A percentile compares a stretch with the other conserved stretches of the same genome.
Evolutionary conservation across 2,888 invertebrate genomes (phyloP).

Genomic region (Augochlorella aurata): DNA sequence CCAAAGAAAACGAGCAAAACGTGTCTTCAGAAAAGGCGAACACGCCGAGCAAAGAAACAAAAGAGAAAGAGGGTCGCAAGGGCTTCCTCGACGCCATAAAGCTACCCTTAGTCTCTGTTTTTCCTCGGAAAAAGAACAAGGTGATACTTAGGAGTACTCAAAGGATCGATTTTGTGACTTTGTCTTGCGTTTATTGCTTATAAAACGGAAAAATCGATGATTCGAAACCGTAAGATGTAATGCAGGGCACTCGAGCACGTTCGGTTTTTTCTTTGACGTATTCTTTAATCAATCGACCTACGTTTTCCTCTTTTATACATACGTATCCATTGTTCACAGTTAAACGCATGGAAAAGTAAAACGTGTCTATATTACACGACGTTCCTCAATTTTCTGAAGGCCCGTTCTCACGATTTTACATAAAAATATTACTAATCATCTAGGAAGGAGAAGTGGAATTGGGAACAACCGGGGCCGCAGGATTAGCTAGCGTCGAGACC

Average conservation of each 20-base stretch:
- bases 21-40: constrained; percentile 72
- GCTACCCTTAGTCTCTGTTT: constrained; percentile 85
- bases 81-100: constrained; percentile 85
- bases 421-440: not conserved
- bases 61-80: constrained; percentile 74
- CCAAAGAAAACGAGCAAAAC: constrained; percentile 74
- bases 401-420: not conserved
- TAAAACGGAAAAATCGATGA: constrained; percentile 5
- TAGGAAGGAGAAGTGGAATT: constrained; percentile 83
- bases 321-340: not conserved
- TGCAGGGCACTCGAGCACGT: constrained; percentile 38
- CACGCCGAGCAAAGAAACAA: constrained; percentile 74
- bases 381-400: not conserved
- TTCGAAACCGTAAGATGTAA: constrained; percentile 23
- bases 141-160: constrained; percentile 53
- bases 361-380: not conserved
- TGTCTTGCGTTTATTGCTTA: not conserved
- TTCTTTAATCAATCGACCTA: constrained; percentile 7
- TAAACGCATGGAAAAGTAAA: not conserved
- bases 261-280: constrained; percentile 31
- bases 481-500: constrained; percentile 92
- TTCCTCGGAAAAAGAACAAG: constrained; percentile 78
- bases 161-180: not conserved
- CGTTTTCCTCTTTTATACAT: constrained; percentile 7
- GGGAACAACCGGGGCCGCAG: constrained; percentile 85